phyloP scores from a whole-genome alignment of 2,113 vertebrate species.

The Seriola rivoliana region DNA sequence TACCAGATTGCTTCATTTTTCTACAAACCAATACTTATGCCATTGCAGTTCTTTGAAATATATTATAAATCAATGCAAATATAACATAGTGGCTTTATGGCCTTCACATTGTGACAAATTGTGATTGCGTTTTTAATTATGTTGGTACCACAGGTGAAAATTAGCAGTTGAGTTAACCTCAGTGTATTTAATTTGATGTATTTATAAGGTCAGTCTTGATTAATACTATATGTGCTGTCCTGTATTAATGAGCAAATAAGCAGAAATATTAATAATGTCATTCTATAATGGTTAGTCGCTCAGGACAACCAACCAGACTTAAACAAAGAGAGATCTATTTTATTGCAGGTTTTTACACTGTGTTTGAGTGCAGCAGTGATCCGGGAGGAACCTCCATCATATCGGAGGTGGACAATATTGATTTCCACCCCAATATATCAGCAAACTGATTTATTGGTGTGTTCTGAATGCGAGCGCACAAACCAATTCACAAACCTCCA shows the following conservation, averaged over 20 bases:
- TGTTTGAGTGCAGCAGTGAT: constrained; percentile 44
- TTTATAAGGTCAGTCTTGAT: constrained; percentile 44
- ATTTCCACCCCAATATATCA: constrained; percentile 73
- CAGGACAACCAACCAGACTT: background rate
- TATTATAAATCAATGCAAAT: background rate
- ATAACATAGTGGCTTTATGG: no score
- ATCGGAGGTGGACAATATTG: constrained; percentile 69
- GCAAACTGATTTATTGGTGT: constrained; percentile 67
- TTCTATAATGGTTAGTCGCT: background rate
- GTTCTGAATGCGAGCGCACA: constrained; percentile 74
- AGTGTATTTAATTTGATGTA: constrained; percentile 27
- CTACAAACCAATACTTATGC: background rate
- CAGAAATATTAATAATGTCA: constrained; percentile 4
- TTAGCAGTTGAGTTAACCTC: constrained; percentile 13
- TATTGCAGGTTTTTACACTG: constrained; percentile 5
- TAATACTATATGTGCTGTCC: background rate
- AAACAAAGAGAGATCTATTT: constrained; percentile 55
- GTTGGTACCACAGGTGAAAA: constrained; percentile 20
- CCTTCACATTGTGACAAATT: background rate
- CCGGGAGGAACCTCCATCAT: constrained; percentile 62
- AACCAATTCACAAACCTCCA: constrained; percentile 72
- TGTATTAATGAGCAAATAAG: background rate
- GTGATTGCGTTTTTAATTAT: constrained; percentile 28
- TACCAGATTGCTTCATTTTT: background rate
- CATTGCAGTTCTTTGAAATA: background rate